A percentile compares a stretch with the other conserved stretches of the same genome.
Evolutionary conservation across 2,113 vertebrate genomes (phyloP).

Genomic region (Perca flavescens): DNA sequence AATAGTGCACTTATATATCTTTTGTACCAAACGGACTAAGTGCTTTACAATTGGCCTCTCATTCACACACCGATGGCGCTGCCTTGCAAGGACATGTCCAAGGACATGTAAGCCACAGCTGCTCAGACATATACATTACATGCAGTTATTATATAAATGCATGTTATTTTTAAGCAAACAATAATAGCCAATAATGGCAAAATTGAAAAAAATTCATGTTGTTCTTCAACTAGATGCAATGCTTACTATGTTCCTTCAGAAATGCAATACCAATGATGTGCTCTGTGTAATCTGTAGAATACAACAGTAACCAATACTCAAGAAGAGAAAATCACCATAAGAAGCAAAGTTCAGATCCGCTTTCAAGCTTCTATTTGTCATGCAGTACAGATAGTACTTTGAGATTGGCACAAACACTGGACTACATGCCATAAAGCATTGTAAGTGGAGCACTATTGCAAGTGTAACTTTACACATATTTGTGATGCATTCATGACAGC

Average conservation of each 20-base stretch:
- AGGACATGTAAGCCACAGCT: not conserved
- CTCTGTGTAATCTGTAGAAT: not conserved
- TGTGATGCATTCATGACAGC: constrained; percentile 4
- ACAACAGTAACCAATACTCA: not conserved
- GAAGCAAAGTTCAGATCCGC: not conserved
- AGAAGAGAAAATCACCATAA: not conserved
- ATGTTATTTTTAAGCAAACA: not conserved
- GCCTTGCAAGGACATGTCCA: not conserved
- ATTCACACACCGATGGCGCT: not conserved
- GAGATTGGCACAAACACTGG: not conserved
- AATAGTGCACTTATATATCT: not conserved
- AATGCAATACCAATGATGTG: too few species aligned
- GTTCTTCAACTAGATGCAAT: not conserved
- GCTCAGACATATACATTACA: not conserved
- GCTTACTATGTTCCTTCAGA: not conserved
- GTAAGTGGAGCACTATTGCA: not conserved
- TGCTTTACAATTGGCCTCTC: not conserved
- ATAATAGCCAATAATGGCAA: not conserved
- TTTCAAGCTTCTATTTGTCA: not conserved
- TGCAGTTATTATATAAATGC: too few species aligned
- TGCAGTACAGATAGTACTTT: not conserved
- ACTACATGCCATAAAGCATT: constrained; percentile 23
- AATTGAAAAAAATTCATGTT: not conserved
- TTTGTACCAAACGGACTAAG: not conserved
- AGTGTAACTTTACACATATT: constrained; percentile 23